Conservation (phyloP, 2,797 vertebrate genomes). For the Sebastes minor region DNA sequence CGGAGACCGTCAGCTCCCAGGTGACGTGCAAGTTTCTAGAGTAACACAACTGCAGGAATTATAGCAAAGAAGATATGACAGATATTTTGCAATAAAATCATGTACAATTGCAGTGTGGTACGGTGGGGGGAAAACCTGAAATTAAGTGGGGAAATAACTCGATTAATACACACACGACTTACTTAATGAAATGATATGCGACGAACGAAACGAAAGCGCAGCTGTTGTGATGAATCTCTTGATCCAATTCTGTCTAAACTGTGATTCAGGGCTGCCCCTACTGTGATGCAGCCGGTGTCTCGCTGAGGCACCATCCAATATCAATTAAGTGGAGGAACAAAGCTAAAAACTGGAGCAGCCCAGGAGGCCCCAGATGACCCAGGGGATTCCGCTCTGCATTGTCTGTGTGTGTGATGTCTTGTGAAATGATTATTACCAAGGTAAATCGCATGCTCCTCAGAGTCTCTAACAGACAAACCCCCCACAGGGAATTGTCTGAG, state of each 20-base stretch:
- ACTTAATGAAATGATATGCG: conserved; percentile 55
- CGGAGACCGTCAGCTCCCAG: conserved; percentile 87
- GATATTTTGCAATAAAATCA: neutral
- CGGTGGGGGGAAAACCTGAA: neutral
- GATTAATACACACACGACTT: neutral
- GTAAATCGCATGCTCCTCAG: conserved; percentile 76
- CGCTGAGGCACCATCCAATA: conserved; percentile 57
- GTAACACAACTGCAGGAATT: neutral
- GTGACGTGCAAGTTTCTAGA: conserved; percentile 70
- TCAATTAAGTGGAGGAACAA: conserved; percentile 74
- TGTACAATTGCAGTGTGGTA: neutral
- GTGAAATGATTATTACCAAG: conserved; percentile 83
- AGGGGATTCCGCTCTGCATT: conserved; percentile 65
- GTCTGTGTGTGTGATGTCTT: conserved; percentile 74
- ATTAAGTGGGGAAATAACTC: neutral
- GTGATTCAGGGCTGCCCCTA: conserved; percentile 57
- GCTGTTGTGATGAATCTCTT: conserved; percentile 60
- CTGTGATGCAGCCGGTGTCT: conserved; percentile 57
- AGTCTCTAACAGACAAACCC: conserved; percentile 69
- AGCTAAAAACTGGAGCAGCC: conserved; percentile 69
- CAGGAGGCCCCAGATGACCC: conserved; percentile 62
- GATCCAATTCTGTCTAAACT: conserved; percentile 72
- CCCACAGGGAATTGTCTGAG: conserved; percentile 73
- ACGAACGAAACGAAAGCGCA: conserved; percentile 47
- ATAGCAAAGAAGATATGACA: neutral